Evolutionary conservation across 2,888 invertebrate species (phyloP).

Genomic region (Epistrophella euchroma): DNA sequence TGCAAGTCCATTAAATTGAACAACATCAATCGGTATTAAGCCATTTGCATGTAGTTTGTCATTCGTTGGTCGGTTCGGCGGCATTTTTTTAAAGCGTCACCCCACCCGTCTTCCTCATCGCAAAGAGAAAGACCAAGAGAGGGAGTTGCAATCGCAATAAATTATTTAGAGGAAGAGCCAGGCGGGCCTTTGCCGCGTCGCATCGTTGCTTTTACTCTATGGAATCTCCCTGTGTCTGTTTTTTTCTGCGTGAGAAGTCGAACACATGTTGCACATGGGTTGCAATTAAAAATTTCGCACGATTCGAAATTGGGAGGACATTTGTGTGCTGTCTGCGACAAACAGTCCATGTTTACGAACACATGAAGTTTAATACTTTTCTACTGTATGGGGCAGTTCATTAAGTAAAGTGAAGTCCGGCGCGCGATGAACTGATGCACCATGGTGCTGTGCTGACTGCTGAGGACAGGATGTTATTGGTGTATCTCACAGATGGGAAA

Average conservation of each 20-base stretch:
- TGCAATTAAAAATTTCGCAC: conserved; percentile 72
- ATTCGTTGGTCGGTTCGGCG: conserved; percentile 31
- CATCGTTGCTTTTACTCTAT: background rate
- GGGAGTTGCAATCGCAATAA: conserved; percentile 53
- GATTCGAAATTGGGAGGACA: conserved; percentile 66
- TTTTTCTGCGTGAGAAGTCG: conserved; percentile 61
- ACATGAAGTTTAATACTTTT: conserved; percentile 13
- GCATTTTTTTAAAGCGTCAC: conserved; percentile 9
- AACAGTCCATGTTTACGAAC: conserved; percentile 27
- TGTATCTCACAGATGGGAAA: conserved; percentile 14
- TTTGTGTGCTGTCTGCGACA: conserved; percentile 43
- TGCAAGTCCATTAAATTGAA: conserved; percentile 58
- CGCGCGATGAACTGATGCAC: background rate
- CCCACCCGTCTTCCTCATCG: background rate
- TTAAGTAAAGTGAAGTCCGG: conserved; percentile 40
- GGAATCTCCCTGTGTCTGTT: conserved; percentile 16
- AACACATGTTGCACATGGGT: conserved; percentile 72
- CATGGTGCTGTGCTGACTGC: background rate
- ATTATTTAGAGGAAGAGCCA: conserved; percentile 50
- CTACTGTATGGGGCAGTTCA: conserved; percentile 31
- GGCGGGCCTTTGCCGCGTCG: background rate
- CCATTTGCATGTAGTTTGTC: conserved; percentile 73
- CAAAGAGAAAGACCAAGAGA: background rate
- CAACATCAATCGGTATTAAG: conserved; percentile 67
- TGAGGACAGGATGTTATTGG: background rate